Evolutionary conservation across 2,888 invertebrate species (phyloP).

Genomic region (Rhynchonema sp.): DNA sequence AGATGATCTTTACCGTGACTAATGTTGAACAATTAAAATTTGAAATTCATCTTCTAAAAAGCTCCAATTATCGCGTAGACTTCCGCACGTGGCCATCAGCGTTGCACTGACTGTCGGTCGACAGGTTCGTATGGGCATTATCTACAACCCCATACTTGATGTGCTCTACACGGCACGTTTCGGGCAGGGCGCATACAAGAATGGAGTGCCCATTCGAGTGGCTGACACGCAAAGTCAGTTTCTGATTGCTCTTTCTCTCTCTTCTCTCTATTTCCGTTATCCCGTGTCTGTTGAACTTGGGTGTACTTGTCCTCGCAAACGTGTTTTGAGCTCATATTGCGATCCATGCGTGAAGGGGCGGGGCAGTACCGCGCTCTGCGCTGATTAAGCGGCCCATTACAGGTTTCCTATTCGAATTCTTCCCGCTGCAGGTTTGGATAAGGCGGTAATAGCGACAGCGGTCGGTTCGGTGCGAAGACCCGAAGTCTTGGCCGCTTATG

Average conservation of each 20-base stretch:
- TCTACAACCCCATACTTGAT: constrained; percentile 71
- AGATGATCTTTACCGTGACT: too few relatives aligned
- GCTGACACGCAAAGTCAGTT: too few relatives aligned
- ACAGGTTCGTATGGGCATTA: constrained; percentile 48
- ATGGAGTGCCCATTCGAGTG: constrained; percentile 39
- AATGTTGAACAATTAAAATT: too few relatives aligned
- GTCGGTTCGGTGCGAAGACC: neutral
- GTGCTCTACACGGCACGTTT: constrained; percentile 68
- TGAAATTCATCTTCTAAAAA: neutral
- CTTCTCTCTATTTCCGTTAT: too few relatives aligned
- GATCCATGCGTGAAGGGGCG: too few relatives aligned
- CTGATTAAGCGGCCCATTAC: too few relatives aligned
- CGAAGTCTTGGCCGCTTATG: neutral
- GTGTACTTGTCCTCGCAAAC: too few relatives aligned
- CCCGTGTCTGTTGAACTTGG: too few relatives aligned
- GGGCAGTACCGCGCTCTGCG: too few relatives aligned
- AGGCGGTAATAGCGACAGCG: neutral
- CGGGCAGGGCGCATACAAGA: constrained; percentile 69
- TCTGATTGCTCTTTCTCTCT: too few relatives aligned
- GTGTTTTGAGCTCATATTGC: too few relatives aligned
- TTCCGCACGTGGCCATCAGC: neutral
- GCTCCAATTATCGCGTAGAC: neutral
- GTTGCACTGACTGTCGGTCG: neutral
- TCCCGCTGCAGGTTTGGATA: neutral
- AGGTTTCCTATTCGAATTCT: neutral